Evolutionary conservation across 2,888 invertebrate species (phyloP).

Genomic region (Aradus depressus): DNA sequence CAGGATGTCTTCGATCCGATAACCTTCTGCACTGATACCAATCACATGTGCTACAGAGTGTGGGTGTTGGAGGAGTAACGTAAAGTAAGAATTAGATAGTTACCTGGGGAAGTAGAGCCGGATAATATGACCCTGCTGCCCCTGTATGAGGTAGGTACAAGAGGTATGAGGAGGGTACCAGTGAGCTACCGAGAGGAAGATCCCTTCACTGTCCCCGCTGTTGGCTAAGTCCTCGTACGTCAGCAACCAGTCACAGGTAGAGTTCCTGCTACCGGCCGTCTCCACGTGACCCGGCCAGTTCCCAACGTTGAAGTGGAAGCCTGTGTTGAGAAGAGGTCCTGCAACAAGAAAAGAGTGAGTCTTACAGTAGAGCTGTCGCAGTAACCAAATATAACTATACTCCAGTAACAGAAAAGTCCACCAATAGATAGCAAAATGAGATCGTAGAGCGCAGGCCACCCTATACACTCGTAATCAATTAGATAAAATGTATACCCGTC

Average conservation of each 20-base stretch:
- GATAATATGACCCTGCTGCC: constrained; percentile 74
- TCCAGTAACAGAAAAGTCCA: neutral
- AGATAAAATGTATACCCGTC: no score
- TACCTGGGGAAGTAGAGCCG: constrained; percentile 81
- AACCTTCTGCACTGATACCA: no score
- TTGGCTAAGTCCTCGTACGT: constrained; percentile 68
- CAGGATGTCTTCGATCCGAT: no score
- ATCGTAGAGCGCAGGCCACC: no score
- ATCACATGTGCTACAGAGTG: no score
- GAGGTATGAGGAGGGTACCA: constrained; percentile 92
- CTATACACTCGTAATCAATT: no score
- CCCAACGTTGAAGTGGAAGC: constrained; percentile 89
- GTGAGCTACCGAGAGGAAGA: constrained; percentile 81
- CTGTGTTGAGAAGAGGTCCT: constrained; percentile 80
- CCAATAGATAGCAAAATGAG: no score
- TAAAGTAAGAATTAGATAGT: constrained; percentile 2
- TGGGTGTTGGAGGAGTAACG: no score
- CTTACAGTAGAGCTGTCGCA: neutral
- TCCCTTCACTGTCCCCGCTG: constrained; percentile 72
- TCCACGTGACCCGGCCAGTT: constrained; percentile 90
- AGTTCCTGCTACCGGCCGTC: constrained; percentile 70
- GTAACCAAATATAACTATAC: constrained; percentile 1
- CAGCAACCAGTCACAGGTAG: constrained; percentile 79
- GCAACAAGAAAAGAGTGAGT: constrained; percentile 25
- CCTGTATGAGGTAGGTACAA: constrained; percentile 82